Evolutionary conservation across 2,113 vertebrate genomes (phyloP).

Genomic region (Phaetusa simplex): DNA sequence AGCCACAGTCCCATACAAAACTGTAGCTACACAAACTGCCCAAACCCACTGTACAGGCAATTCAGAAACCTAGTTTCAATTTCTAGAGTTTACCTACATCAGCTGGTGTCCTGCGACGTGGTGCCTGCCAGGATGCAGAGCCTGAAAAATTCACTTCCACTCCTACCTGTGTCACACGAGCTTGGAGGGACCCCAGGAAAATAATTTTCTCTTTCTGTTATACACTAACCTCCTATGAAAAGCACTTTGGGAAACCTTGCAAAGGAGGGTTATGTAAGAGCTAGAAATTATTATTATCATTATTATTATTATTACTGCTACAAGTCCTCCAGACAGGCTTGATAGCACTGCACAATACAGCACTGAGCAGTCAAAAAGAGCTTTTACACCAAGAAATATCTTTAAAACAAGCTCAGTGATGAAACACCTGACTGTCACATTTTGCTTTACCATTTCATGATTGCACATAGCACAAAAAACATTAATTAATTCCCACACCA

Average conservation of each 20-base stretch:
- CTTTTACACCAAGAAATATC: neutral
- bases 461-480: neutral
- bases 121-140: neutral
- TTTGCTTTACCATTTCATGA: neutral
- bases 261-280: neutral
- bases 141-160: neutral
- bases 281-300: neutral
- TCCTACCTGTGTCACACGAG: neutral
- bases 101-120: neutral
- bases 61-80: neutral
- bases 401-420: neutral
- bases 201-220: neutral
- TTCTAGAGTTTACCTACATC: neutral
- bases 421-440: neutral
- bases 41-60: neutral
- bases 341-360: neutral
- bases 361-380: neutral
- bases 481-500: slow-evolving; percentile 15
- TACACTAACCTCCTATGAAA: neutral
- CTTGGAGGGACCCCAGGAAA: neutral
- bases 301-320: neutral
- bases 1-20: neutral
- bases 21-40: neutral
- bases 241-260: neutral
- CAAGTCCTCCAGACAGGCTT: neutral